Evolutionary conservation across 1,140 invertebrate species (phyloP).

Genomic region (Spodoptera litura): DNA sequence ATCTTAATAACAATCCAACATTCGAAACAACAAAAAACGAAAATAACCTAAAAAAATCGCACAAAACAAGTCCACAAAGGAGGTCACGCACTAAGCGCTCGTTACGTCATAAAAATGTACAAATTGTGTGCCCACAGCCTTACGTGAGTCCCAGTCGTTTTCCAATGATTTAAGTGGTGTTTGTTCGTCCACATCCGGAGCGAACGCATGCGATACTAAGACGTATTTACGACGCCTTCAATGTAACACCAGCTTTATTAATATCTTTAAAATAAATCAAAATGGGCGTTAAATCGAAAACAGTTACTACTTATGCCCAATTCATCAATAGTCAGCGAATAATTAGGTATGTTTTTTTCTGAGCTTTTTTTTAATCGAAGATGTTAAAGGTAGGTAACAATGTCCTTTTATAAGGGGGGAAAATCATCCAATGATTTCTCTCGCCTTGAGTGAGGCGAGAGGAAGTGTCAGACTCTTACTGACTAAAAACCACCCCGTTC

Average conservation of each 20-base stretch:
- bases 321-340: too few species aligned
- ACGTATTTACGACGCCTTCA: constrained; percentile 60
- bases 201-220: constrained; percentile 52
- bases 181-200: constrained; percentile 67
- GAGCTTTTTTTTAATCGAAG: too few species aligned
- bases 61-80: not conserved
- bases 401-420: too few species aligned
- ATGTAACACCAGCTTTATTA: constrained; percentile 61
- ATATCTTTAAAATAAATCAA: constrained; percentile 26
- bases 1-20: too few species aligned
- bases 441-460: too few species aligned
- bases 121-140: constrained; percentile 31
- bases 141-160: constrained; percentile 53
- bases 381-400: too few species aligned
- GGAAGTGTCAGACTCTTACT: too few species aligned
- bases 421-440: too few species aligned
- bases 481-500: too few species aligned
- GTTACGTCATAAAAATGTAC: not conserved
- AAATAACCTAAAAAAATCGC: too few species aligned
- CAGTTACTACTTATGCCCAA: not conserved
- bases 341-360: too few species aligned
- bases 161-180: constrained; percentile 70
- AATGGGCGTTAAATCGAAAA: not conserved
- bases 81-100: not conserved
- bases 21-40: too few species aligned